These are phyloP conservation scores for Norana najaformis DNA, from an alignment of 2,888 invertebrate species.

Conservation along the genomic window DNA sequence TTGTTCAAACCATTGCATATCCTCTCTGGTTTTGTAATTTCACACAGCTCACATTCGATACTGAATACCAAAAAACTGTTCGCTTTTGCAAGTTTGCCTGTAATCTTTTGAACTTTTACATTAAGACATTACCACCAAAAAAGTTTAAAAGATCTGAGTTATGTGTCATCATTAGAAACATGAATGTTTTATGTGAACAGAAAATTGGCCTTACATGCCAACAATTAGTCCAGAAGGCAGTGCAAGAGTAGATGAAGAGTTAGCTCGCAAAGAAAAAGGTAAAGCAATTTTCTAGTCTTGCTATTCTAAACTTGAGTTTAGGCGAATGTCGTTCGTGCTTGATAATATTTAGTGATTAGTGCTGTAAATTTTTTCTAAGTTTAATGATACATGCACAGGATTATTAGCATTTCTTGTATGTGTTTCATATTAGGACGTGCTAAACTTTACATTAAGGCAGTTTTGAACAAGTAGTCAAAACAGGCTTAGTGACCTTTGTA, in stretches of 20 bases:
- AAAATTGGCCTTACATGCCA: constrained; percentile 1
- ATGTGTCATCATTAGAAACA: not conserved
- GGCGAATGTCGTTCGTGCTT: too few species aligned
- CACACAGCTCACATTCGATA: not conserved
- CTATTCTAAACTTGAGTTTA: too few species aligned
- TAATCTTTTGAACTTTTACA: not conserved
- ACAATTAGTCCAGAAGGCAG: not conserved
- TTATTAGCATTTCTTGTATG: not conserved
- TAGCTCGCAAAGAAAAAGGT: not conserved
- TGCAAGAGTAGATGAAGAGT: not conserved
- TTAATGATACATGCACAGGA: not conserved
- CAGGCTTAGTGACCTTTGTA: not conserved
- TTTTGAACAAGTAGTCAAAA: not conserved
- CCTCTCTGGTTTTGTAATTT: not conserved
- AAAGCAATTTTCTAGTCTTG: not conserved
- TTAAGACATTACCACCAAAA: not conserved
- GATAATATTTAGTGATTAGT: too few species aligned
- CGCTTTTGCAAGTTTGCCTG: not conserved
- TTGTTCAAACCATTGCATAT: not conserved
- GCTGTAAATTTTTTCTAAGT: not conserved
- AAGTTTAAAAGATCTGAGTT: not conserved
- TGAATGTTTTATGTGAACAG: not conserved
- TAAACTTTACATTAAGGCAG: not conserved
- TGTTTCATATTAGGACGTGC: not conserved
- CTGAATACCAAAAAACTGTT: not conserved